These are phyloP conservation scores for Asbolus verrucosus DNA, from an alignment of 1,140 invertebrate species.

Conservation along the genomic window DNA sequence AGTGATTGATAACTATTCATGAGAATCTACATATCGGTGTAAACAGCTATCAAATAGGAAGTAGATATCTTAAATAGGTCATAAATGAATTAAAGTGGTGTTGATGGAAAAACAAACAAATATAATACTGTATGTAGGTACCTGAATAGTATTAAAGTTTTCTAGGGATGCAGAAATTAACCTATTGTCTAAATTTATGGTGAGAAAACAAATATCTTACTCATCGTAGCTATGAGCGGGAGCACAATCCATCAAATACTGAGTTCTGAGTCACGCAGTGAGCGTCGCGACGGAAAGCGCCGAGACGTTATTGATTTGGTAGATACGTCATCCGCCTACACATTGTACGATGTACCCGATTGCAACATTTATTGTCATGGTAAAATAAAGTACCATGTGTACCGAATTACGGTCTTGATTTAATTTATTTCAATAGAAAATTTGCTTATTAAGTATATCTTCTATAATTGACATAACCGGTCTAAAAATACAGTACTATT, in stretches of 20 bases:
- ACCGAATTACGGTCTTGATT: neutral
- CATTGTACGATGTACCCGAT: constrained; percentile 23
- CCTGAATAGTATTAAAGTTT: too few relatives aligned
- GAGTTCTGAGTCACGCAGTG: constrained; percentile 29
- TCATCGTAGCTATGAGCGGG: neutral
- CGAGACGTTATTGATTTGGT: constrained; percentile 52
- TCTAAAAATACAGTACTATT: constrained; percentile 4
- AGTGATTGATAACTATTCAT: too few relatives aligned
- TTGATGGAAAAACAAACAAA: too few relatives aligned
- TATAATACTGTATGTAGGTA: too few relatives aligned
- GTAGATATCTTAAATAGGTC: too few relatives aligned
- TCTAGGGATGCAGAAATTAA: too few relatives aligned
- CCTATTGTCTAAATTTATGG: too few relatives aligned
- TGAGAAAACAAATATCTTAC: neutral
- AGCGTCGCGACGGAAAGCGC: constrained; percentile 53
- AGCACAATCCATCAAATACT: constrained; percentile 19
- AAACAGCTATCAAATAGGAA: too few relatives aligned
- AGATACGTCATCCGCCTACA: constrained; percentile 39
- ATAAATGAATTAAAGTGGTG: too few relatives aligned
- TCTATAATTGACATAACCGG: neutral
- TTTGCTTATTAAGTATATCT: neutral
- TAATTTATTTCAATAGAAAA: neutral
- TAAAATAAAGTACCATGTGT: constrained; percentile 8
- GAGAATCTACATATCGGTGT: too few relatives aligned
- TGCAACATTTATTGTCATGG: constrained; percentile 15